Percentiles rank a stretch among this genome's conserved stretches.
Conservation (phyloP, 1,140 invertebrate genomes). For the Apis dorsata region DNA sequence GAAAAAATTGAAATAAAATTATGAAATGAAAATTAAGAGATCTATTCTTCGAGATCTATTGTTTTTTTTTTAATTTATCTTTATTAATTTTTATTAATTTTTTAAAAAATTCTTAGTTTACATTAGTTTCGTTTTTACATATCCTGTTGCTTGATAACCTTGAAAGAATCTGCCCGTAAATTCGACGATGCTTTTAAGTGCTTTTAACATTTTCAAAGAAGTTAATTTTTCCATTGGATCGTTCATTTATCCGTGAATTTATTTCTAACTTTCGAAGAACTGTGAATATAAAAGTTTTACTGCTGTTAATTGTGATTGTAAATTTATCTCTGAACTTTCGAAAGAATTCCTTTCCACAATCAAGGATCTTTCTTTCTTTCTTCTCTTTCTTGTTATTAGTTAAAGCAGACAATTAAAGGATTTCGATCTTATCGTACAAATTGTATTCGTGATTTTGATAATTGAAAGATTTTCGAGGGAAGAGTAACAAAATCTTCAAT, state of each 20-base stretch:
- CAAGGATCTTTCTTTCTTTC: not conserved
- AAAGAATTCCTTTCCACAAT: not conserved
- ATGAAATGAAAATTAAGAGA: too few species aligned
- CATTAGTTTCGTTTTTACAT: too few species aligned
- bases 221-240: not conserved
- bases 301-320: not conserved
- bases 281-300: constrained; percentile 22
- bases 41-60: not conserved
- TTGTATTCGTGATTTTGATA: not conserved
- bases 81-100: not conserved
- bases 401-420: constrained; percentile 10
- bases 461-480: too few species aligned
- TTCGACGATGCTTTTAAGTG: not conserved
- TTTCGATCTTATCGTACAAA: not conserved
- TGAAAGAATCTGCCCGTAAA: not conserved
- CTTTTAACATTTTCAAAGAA: not conserved
- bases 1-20: not conserved
- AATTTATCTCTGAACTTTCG: constrained; percentile 6
- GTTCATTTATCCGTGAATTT: not conserved
- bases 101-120: not conserved
- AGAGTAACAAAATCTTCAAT: too few species aligned
- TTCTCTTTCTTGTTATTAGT: not conserved
- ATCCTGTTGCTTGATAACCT: not conserved
- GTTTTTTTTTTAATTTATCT: too few species aligned
- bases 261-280: constrained; percentile 2